Percentiles rank a stretch among this genome's conserved stretches.
Evolutionary conservation across 2,113 vertebrate genomes (phyloP).

Genomic region (Cygnus atratus): DNA sequence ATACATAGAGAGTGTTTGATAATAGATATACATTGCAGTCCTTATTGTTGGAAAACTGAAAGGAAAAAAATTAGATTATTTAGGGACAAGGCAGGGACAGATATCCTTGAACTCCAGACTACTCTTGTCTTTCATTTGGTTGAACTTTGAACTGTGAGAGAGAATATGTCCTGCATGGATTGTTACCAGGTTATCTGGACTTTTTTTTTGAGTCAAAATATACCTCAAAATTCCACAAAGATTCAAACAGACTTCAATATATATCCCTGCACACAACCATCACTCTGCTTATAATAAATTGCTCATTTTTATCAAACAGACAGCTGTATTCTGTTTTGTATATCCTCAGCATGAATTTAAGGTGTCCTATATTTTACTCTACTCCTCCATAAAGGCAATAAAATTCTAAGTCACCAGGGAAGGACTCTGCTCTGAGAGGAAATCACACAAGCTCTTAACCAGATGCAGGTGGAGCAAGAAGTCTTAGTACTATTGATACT

Average conservation of each 20-base stretch:
- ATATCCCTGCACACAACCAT: neutral
- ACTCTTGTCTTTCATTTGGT: neutral
- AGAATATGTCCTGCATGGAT: neutral
- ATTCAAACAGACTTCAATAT: neutral
- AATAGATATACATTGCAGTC: neutral
- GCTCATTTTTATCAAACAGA: neutral
- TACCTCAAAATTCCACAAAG: neutral
- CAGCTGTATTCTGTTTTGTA: neutral
- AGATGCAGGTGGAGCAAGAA: conserved; percentile 48
- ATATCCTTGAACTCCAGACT: neutral
- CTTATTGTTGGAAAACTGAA: neutral
- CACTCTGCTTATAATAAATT: neutral
- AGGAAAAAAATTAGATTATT: neutral
- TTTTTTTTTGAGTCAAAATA: neutral
- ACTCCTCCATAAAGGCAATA: neutral
- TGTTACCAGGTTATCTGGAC: neutral
- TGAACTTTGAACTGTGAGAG: neutral
- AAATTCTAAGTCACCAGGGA: conserved; percentile 19
- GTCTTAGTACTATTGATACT: neutral
- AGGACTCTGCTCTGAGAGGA: conserved; percentile 12
- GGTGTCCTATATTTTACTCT: neutral
- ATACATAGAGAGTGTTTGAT: neutral
- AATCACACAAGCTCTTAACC: conserved; percentile 46
- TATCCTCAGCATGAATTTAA: neutral
- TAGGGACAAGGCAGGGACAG: neutral